Evolutionary conservation across 2,888 invertebrate species (phyloP).

Genomic region (Steromphala cineraria): DNA sequence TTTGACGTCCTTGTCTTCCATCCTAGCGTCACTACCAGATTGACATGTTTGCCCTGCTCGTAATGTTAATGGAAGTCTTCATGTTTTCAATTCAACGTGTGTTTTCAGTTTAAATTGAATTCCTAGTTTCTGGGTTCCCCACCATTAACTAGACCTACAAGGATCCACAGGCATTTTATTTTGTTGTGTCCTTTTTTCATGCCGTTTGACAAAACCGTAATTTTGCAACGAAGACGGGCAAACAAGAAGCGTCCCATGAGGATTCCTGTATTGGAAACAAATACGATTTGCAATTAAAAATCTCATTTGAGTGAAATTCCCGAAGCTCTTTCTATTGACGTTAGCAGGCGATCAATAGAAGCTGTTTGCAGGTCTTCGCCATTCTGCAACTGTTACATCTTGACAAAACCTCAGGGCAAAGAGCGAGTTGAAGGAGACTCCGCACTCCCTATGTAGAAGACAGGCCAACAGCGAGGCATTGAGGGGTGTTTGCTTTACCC

Average conservation of each 20-base stretch:
- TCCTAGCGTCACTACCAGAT: no score
- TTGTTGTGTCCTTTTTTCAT: background rate
- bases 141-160: background rate
- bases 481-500: background rate
- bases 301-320: slow-evolving; percentile 23
- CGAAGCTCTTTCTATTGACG: slow-evolving; percentile 13
- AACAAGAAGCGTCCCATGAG: background rate
- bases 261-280: background rate
- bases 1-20: no score
- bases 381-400: background rate
- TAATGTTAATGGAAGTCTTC: background rate
- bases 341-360: background rate
- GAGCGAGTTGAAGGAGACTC: background rate
- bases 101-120: background rate
- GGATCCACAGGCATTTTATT: background rate
- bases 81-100: background rate
- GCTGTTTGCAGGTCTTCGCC: background rate
- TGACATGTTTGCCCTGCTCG: background rate
- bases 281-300: slow-evolving; percentile 25
- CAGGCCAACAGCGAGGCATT: background rate
- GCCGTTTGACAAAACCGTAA: background rate
- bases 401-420: background rate
- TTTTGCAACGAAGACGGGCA: background rate
- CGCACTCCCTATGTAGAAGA: no score
- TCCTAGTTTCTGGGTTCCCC: background rate